These are phyloP conservation scores for Trimorus sp. DNA, from an alignment of 2,888 invertebrate genomes.

Conservation along the genomic window DNA sequence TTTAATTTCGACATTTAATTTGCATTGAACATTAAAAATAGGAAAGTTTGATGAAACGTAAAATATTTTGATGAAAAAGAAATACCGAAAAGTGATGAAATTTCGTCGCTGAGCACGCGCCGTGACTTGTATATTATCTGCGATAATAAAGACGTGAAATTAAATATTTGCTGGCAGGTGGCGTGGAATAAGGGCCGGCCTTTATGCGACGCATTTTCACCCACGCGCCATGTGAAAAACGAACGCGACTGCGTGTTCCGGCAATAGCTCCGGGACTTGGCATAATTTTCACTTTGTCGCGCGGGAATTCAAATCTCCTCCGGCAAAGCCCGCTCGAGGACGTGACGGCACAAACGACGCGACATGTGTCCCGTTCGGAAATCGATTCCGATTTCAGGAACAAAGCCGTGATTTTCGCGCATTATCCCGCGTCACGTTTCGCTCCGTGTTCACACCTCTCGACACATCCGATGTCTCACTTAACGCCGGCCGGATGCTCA, in stretches of 20 bases:
- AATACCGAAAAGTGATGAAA: background rate
- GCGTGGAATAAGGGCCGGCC: slow-evolving; percentile 67
- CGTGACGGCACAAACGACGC: slow-evolving; percentile 57
- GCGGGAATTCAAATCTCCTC: slow-evolving; percentile 54
- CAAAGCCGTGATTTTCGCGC: slow-evolving; percentile 52
- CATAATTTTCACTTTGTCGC: slow-evolving; percentile 71
- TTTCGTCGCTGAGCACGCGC: background rate
- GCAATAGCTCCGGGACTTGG: slow-evolving; percentile 73
- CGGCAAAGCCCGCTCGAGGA: slow-evolving; percentile 57
- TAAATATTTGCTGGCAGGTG: slow-evolving; percentile 73
- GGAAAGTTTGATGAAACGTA: background rate
- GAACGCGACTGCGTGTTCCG: slow-evolving; percentile 71
- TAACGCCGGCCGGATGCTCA: background rate
- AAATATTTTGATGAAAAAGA: too few species aligned
- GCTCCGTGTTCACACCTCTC: slow-evolving; percentile 52
- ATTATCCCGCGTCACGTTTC: slow-evolving; percentile 57
- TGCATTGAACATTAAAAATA: too few species aligned
- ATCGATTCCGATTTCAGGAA: slow-evolving; percentile 37
- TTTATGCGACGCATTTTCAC: slow-evolving; percentile 72
- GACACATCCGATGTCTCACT: slow-evolving; percentile 18
- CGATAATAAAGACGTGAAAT: slow-evolving; percentile 71
- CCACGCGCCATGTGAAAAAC: slow-evolving; percentile 70
- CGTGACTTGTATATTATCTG: slow-evolving; percentile 16
- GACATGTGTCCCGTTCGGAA: slow-evolving; percentile 59
- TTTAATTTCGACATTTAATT: too few species aligned